Conservation (phyloP, 2,888 invertebrate species). For the Limnephilus rhombicus region DNA sequence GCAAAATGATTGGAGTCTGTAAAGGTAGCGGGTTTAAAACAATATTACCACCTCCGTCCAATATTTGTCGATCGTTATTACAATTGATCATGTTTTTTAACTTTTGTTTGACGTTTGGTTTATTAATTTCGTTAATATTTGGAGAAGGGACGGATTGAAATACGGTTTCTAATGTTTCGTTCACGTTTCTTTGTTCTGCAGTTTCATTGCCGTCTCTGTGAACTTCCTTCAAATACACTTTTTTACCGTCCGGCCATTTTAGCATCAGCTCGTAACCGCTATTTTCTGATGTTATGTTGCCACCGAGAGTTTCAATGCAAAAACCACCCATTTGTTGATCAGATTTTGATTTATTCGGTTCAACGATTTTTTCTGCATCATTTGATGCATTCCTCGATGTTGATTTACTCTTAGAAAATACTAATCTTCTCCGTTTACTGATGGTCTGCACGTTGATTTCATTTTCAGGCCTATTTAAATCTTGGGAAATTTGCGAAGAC, state of each 20-base stretch:
- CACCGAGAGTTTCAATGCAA: slow-evolving; percentile 48
- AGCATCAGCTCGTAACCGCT: slow-evolving; percentile 63
- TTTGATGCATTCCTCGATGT: slow-evolving; percentile 2
- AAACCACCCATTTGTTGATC: neutral
- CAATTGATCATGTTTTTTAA: slow-evolving; percentile 61
- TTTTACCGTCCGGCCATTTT: slow-evolving; percentile 65
- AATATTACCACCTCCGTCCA: neutral
- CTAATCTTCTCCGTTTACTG: slow-evolving; percentile 33
- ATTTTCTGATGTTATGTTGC: slow-evolving; percentile 31
- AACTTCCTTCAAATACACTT: slow-evolving; percentile 65
- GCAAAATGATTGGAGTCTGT: slow-evolving; percentile 41
- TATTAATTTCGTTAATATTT: slow-evolving; percentile 70
- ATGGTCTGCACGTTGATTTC: slow-evolving; percentile 15
- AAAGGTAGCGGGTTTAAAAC: slow-evolving; percentile 38
- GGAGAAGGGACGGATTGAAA: slow-evolving; percentile 65
- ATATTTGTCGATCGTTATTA: slow-evolving; percentile 4
- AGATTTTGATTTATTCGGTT: neutral
- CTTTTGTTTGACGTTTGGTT: slow-evolving; percentile 67
- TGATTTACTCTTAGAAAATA: slow-evolving; percentile 54
- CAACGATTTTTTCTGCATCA: neutral
- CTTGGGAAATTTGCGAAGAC: slow-evolving; percentile 2
- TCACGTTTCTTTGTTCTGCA: neutral
- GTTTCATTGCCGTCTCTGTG: slow-evolving; percentile 61
- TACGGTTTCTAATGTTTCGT: slow-evolving; percentile 55
- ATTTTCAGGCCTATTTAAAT: neutral